Percentiles rank a stretch among this genome's conserved stretches.
Evolutionary conservation across 2,797 vertebrate genomes (phyloP).

Genomic region (Liasis olivaceus): DNA sequence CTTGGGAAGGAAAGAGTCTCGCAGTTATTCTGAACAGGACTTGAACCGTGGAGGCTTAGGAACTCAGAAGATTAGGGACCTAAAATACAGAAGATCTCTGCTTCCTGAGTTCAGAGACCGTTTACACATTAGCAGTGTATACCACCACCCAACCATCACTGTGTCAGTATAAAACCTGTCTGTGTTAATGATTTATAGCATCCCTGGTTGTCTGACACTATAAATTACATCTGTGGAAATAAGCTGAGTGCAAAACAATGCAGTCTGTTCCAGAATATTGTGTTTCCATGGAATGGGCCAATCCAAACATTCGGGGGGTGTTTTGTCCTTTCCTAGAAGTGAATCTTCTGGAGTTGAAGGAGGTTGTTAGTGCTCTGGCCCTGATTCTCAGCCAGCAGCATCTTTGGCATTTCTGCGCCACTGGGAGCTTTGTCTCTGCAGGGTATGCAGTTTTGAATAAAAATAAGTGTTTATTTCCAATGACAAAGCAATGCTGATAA

Average conservation of each 20-base stretch:
- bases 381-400: neutral
- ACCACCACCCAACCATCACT: neutral
- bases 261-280: neutral
- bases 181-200: neutral
- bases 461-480: neutral
- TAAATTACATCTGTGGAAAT: neutral
- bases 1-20: neutral
- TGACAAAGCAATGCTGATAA: neutral
- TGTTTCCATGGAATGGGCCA: neutral
- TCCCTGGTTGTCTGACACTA: neutral
- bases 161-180: neutral
- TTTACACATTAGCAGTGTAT: neutral
- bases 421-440: neutral
- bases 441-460: neutral
- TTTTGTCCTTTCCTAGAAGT: neutral
- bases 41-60: neutral
- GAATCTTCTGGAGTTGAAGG: neutral
- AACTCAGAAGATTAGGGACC: neutral
- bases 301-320: neutral
- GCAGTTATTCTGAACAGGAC: neutral
- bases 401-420: neutral
- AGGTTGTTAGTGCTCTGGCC: neutral
- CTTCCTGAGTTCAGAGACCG: neutral
- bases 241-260: neutral
- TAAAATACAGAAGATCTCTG: neutral